Evolutionary conservation across 2,888 invertebrate genomes (phyloP).

Genomic region (Standfussiana lucernea): DNA sequence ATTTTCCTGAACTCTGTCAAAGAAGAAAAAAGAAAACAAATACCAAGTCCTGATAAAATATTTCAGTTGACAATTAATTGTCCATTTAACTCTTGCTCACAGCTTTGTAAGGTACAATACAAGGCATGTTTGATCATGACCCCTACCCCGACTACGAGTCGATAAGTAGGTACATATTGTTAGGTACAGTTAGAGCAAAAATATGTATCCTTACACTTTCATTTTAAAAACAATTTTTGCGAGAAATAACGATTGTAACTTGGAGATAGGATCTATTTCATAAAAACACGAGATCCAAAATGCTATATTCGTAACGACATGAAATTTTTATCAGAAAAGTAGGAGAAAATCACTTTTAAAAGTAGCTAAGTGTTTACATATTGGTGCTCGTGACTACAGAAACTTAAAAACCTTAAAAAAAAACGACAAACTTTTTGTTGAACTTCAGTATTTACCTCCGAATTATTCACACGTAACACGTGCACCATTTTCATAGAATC

Average conservation of each 20-base stretch:
- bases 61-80: background rate
- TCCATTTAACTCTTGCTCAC: background rate
- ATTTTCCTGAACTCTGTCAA: too few relatives aligned
- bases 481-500: constrained; percentile 75
- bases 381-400: too few relatives aligned
- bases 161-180: background rate
- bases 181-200: too few relatives aligned
- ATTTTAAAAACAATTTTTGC: too few relatives aligned
- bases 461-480: constrained; percentile 80
- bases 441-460: constrained; percentile 69
- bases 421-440: background rate
- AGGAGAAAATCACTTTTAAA: too few relatives aligned
- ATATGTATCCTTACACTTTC: too few relatives aligned
- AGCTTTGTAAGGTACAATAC: background rate
- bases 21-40: background rate
- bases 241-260: too few relatives aligned
- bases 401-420: background rate
- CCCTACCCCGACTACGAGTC: background rate
- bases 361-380: too few relatives aligned
- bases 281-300: too few relatives aligned
- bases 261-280: too few relatives aligned
- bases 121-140: background rate
- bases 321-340: too few relatives aligned
- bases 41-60: background rate
- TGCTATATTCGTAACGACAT: too few relatives aligned